Percentiles rank a stretch among this genome's conserved stretches.
Evolutionary conservation across 2,797 vertebrate species (phyloP).

Genomic region (Alcedo quadribrachys): DNA sequence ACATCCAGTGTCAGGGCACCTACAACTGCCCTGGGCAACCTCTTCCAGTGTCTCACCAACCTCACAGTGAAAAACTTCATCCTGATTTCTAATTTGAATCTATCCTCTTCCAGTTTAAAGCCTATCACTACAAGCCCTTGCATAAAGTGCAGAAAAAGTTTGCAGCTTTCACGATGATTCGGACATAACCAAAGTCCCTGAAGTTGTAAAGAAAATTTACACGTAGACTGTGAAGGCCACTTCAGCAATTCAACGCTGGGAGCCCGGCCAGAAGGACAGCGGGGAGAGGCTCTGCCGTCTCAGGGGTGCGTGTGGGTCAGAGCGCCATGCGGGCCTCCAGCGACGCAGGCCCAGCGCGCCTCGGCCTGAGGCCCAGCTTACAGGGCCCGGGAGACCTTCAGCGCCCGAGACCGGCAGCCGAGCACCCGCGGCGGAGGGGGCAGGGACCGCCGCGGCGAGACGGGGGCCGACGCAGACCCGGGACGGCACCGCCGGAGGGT

Average conservation of each 20-base stretch:
- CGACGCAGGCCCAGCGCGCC: neutral
- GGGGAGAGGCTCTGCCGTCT: neutral
- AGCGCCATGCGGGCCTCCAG: neutral
- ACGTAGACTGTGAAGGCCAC: neutral
- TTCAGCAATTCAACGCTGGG: neutral
- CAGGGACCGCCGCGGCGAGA: neutral
- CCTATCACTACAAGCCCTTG: too few relatives aligned
- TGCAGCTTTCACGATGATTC: neutral
- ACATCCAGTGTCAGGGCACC: too few relatives aligned
- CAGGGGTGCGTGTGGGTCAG: neutral
- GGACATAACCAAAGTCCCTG: neutral
- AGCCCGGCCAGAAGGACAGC: fast-evolving
- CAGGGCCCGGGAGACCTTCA: neutral
- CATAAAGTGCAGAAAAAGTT: neutral
- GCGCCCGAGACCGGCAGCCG: neutral
- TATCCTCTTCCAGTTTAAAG: too few relatives aligned
- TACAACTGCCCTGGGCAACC: too few relatives aligned
- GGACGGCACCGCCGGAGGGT: neutral
- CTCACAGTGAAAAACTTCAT: too few relatives aligned
- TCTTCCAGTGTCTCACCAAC: too few relatives aligned
- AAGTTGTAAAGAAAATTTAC: neutral
- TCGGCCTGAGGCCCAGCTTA: neutral
- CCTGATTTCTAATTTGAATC: too few relatives aligned
- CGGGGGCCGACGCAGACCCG: neutral
- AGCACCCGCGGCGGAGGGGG: neutral